These are phyloP conservation scores for Tipula helvola DNA, from an alignment of 2,888 invertebrate species.

Conservation along the genomic window DNA sequence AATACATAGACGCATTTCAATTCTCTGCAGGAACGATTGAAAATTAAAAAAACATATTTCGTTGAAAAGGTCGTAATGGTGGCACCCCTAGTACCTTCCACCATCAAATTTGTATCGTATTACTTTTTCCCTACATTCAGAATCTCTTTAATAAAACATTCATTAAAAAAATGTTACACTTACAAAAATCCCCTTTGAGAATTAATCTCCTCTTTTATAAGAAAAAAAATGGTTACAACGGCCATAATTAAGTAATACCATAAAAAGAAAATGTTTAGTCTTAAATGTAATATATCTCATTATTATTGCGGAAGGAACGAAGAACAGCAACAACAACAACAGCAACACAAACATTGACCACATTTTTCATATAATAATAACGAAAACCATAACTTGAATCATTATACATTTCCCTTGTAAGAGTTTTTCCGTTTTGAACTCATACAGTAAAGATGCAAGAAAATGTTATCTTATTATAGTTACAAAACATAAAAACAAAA, in stretches of 20 bases:
- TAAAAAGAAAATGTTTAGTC: neutral
- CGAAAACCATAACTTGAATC: neutral
- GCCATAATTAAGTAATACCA: neutral
- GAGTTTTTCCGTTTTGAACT: neutral
- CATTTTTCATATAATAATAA: neutral
- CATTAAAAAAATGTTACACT: neutral
- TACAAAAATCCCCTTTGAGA: neutral
- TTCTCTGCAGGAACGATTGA: too few species aligned
- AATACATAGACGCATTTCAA: too few species aligned
- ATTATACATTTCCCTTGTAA: neutral
- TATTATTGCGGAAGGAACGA: neutral
- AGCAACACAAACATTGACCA: neutral
- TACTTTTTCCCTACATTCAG: too few species aligned
- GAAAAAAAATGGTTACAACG: neutral
- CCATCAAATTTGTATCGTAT: too few species aligned
- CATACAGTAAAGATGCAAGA: neutral
- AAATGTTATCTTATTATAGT: neutral
- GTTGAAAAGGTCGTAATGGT: too few species aligned
- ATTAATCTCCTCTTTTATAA: neutral
- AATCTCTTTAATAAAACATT: neutral
- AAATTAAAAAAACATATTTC: too few species aligned
- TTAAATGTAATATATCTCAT: neutral
- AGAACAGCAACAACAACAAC: neutral
- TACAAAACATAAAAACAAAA: neutral
- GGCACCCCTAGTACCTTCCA: too few species aligned